Evolutionary conservation across 2,888 invertebrate genomes (phyloP), one percentile per base, ranked within the genome.

Genomic region (Xestia sexstrigata): DNA sequence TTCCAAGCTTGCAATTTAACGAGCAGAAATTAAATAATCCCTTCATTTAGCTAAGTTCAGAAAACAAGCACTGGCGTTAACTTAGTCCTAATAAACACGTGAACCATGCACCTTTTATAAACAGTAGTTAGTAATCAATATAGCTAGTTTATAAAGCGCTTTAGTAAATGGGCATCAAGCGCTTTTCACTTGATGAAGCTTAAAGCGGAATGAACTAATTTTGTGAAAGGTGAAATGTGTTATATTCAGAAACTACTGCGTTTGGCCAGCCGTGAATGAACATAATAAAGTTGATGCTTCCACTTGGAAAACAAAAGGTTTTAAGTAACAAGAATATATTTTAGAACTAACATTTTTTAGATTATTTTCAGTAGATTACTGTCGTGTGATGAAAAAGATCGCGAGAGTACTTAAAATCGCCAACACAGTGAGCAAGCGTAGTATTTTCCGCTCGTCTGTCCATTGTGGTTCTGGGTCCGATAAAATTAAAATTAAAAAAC

Each of bases 31-130:
- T 55, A 17, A 49, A 76, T 55, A 67, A 71, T 49, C 30, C 47
- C 70, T 49, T 80, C 49, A 60, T 75, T 45, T 42, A 49, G 82
- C 23, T 55, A 47, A 63, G 82, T 35, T 76, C 62, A 67, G 45
- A 68, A 68, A 77, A 68, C 70, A 67, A 63, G 67, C 60, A 65
- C 26, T 42, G 17, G 39, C 30, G 23, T 35, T 15, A 58, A 60
- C n/a, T 65, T 42, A 23, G 13, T 45, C 26, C 52, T 74, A 58
- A 69, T 65, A 67, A 70, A 66, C 49, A 67, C 67, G 23, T 20
- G 20, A 66, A 15, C 26, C 26, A 17, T n/a, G 26, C n/a, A 72
- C 39, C 26, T 35, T 52, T 60, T 69, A 70, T 11, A 69, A 55
- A 66, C 60, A 42, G 39, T 26, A 60, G 45, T 47, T 81, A 20